These are phyloP conservation scores for Magallana ariakensis DNA, from an alignment of 1,140 invertebrate species.

Conservation along the genomic window DNA sequence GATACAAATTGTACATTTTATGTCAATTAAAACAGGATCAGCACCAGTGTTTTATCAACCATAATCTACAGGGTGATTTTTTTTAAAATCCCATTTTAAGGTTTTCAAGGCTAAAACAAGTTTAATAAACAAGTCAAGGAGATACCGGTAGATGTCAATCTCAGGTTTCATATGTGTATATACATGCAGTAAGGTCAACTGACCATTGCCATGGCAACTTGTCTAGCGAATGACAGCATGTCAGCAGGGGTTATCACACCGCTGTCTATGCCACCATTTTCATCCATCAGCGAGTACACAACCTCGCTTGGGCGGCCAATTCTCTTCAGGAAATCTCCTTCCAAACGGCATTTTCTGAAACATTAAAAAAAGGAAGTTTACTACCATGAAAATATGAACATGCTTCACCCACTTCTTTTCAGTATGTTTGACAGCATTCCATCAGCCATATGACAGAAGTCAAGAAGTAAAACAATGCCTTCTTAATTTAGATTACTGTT, in stretches of 20 bases:
- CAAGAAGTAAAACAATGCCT: background rate
- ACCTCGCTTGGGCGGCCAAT: slow-evolving; percentile 69
- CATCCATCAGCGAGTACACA: slow-evolving; percentile 73
- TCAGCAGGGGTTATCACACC: slow-evolving; percentile 75
- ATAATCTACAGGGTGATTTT: too few relatives aligned
- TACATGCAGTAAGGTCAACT: slow-evolving; percentile 43
- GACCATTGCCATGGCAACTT: slow-evolving; percentile 79
- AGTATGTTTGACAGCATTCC: background rate
- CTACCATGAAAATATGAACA: background rate
- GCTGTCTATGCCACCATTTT: slow-evolving; percentile 72
- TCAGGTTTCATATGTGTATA: too few relatives aligned
- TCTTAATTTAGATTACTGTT: slow-evolving; percentile 4
- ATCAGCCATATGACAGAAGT: background rate
- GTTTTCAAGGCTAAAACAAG: too few relatives aligned
- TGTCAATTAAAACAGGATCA: slow-evolving; percentile 4
- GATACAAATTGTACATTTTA: background rate
- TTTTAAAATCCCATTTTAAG: too few relatives aligned
- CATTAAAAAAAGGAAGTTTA: background rate
- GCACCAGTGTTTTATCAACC: too few relatives aligned
- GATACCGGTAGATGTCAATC: too few relatives aligned
- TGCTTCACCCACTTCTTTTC: slow-evolving; percentile 14
- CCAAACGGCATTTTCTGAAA: slow-evolving; percentile 76
- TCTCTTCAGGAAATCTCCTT: slow-evolving; percentile 71
- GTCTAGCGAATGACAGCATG: slow-evolving; percentile 77
- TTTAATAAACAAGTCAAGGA: too few relatives aligned